Evolutionary conservation across 1,140 invertebrate species (phyloP).

Genomic region (Ips nitidus): DNA sequence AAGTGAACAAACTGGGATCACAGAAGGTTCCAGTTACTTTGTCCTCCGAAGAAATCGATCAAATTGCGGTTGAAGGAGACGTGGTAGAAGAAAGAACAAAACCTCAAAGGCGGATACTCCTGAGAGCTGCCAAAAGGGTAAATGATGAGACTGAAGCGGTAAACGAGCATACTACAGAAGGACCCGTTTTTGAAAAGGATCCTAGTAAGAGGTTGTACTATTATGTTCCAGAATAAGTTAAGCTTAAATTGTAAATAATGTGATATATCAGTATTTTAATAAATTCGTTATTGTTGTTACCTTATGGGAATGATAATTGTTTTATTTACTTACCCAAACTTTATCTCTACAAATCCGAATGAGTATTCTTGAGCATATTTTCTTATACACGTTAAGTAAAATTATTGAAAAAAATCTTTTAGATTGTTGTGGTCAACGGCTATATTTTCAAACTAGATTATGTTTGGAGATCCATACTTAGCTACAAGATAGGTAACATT

Average conservation of each 20-base stretch:
- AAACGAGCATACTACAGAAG: slow-evolving; percentile 30
- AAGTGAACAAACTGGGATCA: slow-evolving; percentile 24
- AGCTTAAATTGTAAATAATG: slow-evolving; percentile 29
- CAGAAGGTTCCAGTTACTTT: slow-evolving; percentile 22
- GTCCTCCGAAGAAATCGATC: slow-evolving; percentile 10
- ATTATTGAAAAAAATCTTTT: too few relatives aligned
- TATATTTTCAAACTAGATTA: too few relatives aligned
- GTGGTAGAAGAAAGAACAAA: slow-evolving; percentile 6
- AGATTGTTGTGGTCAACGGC: too few relatives aligned
- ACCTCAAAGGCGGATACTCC: background rate
- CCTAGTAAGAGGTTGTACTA: slow-evolving; percentile 49
- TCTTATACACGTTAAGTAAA: too few relatives aligned
- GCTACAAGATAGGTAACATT: too few relatives aligned
- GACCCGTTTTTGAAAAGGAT: slow-evolving; percentile 46
- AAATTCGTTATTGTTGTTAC: slow-evolving; percentile 15
- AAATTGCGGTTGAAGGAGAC: slow-evolving; percentile 16
- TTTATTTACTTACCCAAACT: slow-evolving; percentile 1
- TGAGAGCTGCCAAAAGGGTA: background rate
- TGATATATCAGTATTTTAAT: slow-evolving; percentile 23
- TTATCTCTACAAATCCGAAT: background rate
- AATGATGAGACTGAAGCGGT: slow-evolving; percentile 30
- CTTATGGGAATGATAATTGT: background rate
- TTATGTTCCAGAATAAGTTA: slow-evolving; percentile 43
- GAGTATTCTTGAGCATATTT: too few relatives aligned
- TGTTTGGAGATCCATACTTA: too few relatives aligned